phyloP scores from a whole-genome alignment of 2,888 invertebrate genomes.

The Dione vanillae region DNA sequence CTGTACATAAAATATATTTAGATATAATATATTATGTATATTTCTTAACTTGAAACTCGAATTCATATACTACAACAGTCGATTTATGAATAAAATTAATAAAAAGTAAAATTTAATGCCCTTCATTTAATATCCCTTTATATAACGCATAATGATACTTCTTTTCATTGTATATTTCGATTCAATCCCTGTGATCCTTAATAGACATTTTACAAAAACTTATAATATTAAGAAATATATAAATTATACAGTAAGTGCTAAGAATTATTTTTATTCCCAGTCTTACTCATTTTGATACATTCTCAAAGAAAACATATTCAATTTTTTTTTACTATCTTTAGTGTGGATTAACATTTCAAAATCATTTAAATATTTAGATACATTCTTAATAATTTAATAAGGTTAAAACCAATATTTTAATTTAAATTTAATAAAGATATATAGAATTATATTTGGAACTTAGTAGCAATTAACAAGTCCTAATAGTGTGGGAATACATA shows the following conservation, averaged over 20 bases:
- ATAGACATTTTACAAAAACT: neutral
- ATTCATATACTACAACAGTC: conserved; percentile 83
- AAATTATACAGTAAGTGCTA: neutral
- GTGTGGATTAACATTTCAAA: too few species aligned
- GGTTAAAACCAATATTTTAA: too few species aligned
- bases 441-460: too few species aligned
- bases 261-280: conserved; percentile 13
- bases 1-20: conserved; percentile 85
- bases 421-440: too few species aligned
- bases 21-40: conserved; percentile 84
- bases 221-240: conserved; percentile 13
- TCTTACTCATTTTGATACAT: neutral
- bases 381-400: too few species aligned
- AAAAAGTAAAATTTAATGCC: conserved; percentile 46
- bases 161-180: neutral
- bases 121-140: conserved; percentile 44
- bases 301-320: too few species aligned
- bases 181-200: neutral
- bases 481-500: too few species aligned
- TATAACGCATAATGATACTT: neutral
- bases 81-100: conserved; percentile 80
- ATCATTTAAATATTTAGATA: too few species aligned
- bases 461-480: too few species aligned
- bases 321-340: too few species aligned
- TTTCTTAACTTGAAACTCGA: conserved; percentile 83